Evolutionary conservation across 2,888 invertebrate species (phyloP).

Genomic region (Calameuta pallipes): DNA sequence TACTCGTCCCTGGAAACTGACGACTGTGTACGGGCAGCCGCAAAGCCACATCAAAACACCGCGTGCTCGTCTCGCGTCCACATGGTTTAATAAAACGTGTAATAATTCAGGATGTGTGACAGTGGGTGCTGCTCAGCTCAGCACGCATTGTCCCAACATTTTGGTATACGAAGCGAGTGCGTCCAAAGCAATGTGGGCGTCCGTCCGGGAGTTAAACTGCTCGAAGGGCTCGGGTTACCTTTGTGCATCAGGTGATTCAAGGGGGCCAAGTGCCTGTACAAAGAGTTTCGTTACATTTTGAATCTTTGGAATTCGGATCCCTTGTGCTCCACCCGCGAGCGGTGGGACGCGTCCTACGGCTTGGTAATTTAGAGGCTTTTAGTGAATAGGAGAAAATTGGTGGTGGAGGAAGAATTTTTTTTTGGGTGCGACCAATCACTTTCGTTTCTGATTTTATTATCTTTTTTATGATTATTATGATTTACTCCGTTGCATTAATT

Average conservation of each 20-base stretch:
- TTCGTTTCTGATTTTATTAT: neutral
- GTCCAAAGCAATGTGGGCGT: conserved; percentile 34
- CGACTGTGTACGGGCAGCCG: neutral
- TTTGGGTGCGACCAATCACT: neutral
- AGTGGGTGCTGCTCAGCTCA: conserved; percentile 48
- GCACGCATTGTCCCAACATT: conserved; percentile 48
- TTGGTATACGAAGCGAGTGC: conserved; percentile 5
- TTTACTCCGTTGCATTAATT: neutral
- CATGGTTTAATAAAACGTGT: conserved; percentile 51
- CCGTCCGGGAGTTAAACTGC: conserved; percentile 34
- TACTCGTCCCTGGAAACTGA: neutral
- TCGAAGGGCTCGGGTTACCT: conserved; percentile 27
- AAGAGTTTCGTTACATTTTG: conserved; percentile 24
- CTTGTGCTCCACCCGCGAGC: conserved; percentile 10
- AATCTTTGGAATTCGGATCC: conserved; percentile 17
- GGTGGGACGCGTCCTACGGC: neutral
- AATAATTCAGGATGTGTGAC: conserved; percentile 53
- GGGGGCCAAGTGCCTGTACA: conserved; percentile 13
- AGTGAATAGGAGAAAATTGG: neutral
- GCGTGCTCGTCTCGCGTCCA: conserved; percentile 26
- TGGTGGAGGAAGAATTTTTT: neutral
- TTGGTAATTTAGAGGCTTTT: neutral
- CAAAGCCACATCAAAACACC: conserved; percentile 32
- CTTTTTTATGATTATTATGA: neutral
- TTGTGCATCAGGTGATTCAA: conserved; percentile 28